Evolutionary conservation across 2,797 vertebrate genomes (phyloP), one percentile per base, ranked within the genome.

Genomic region (Hemitrygon akajei): DNA sequence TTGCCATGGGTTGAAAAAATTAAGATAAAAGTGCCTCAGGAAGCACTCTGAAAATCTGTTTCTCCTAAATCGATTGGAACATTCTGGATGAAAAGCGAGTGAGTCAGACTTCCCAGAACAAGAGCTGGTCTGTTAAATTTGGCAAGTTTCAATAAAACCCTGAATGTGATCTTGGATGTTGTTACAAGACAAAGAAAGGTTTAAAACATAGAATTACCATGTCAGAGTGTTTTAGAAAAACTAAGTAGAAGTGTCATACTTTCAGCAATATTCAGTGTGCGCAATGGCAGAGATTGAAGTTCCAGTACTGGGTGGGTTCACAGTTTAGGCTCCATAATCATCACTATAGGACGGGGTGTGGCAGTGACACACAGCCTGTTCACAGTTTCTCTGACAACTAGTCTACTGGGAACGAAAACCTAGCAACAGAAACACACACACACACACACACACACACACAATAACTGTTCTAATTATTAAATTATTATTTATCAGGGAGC

Each of bases 71-170:
- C 30, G 63, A 89, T 16, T 7, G 63, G 86, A n/a, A 89, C 63
- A 30, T 66, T 89, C 63, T 63, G 18, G 86, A 66, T n/a, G 12
- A 89, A 20, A 60, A 22, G 18, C 20, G 60, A 66, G 20, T 89
- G 86, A 89, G 86, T 89, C 86, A 89, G 86, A 89, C 4, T 20
- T 89, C 60, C 86, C 86, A 66, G 86, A n/a, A 89, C 16, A 66
- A n/a, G 3, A 16, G 30, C 30, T n/a, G 25, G 9, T 84, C n/a
- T 37, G 60, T 89, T 9, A n/a, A 66, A 66, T 34, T 66, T 89
- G 60, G 60, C 60, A 89, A 66, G 86, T 66, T 89, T 34, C 58
- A 66, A 16, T 34, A 37, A 84, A 66, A 66, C 18, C 7, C 86
- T 9, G 86, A 66, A 12, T 79, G 34, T 5, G 18, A 34, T 20